These are phyloP conservation scores for Tamias sibiricus DNA, from an alignment of 2,113 vertebrate species.

Conservation along the genomic window DNA sequence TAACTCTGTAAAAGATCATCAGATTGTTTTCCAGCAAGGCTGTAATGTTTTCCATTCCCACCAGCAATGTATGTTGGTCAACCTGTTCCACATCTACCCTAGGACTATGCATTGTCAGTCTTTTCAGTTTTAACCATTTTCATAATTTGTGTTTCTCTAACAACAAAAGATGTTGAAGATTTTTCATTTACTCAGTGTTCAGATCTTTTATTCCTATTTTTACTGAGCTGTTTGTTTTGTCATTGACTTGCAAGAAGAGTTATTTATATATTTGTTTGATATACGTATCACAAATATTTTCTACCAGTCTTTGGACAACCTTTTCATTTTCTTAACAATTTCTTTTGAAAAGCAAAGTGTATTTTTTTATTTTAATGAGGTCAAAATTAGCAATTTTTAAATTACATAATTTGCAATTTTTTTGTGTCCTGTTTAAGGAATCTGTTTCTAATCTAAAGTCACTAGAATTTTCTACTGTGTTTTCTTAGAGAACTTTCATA, in stretches of 20 bases:
- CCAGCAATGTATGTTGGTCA: background rate
- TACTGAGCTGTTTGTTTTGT: background rate
- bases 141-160: background rate
- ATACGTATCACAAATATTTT: background rate
- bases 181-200: background rate
- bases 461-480: constrained; percentile 8
- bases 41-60: background rate
- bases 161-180: background rate
- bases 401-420: background rate
- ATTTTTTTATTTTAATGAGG: constrained; percentile 27
- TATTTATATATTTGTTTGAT: background rate
- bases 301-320: background rate
- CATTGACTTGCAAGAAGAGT: background rate
- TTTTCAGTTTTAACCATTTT: background rate
- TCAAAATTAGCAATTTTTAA: constrained; percentile 14
- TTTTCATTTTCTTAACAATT: constrained; percentile 52
- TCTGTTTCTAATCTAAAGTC: background rate
- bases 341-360: background rate
- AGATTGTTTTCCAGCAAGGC: background rate
- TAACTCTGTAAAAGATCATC: background rate
- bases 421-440: constrained; percentile 2
- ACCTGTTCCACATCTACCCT: background rate
- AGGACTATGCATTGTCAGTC: background rate
- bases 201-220: constrained; percentile 7
- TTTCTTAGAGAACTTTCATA: constrained; percentile 41